phyloP scores from a whole-genome alignment of 2,113 vertebrate species.

The Phainopepla nitens region DNA sequence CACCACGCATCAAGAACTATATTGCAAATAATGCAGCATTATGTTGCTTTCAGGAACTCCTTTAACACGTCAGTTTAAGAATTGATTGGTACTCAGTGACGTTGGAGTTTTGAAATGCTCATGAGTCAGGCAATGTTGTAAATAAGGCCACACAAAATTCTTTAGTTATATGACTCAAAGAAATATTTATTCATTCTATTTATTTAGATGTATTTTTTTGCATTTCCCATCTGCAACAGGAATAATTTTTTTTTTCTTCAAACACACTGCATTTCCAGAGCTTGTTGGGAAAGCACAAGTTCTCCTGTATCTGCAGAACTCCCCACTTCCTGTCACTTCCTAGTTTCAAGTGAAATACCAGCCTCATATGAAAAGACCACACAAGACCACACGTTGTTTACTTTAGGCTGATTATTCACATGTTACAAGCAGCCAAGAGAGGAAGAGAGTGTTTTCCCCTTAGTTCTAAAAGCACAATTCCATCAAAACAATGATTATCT shows the following conservation, averaged over 20 bases:
- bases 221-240: not conserved
- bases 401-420: slow-evolving; percentile 19
- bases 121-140: not conserved
- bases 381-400: slow-evolving; percentile 50
- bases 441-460: slow-evolving; percentile 1
- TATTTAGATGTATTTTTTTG: not conserved
- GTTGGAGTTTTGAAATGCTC: not conserved
- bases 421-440: not conserved
- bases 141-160: not conserved
- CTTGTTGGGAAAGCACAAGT: not conserved
- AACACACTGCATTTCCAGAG: not conserved
- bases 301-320: not conserved
- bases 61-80: not conserved
- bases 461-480: not conserved
- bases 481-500: not conserved
- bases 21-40: not conserved
- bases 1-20: fast-evolving
- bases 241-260: not conserved
- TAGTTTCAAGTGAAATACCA: not conserved
- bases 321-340: not conserved
- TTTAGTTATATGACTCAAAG: not conserved
- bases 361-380: slow-evolving; percentile 6
- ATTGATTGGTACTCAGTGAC: not conserved
- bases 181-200: not conserved
- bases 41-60: not conserved